Base-by-base conservation (phyloP, 2,888 invertebrate genomes). In the Suillia variegata region DNA sequence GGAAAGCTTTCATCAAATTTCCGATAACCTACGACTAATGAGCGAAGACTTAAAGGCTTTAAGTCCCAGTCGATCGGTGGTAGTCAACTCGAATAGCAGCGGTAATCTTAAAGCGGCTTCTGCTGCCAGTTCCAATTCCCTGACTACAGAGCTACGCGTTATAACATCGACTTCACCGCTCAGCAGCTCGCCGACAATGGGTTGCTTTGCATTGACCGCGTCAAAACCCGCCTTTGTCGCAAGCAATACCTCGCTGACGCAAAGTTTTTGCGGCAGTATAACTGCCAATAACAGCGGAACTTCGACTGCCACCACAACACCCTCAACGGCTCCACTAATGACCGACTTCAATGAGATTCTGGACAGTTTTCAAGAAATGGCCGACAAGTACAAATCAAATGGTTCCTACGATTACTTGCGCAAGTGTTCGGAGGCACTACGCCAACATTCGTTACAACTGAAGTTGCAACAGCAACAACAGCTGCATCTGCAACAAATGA, bases 331-430 rank as follows among this genome's bases (percentile, higher is more conserved):
- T 1, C 76, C 77, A 0, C 69, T 73, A 42, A 68, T 75, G 60
- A 76, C 76, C 18, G 81, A 82, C 62, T 81, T 81, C 54, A 81
- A 82, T 68, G 80, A 81, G 67, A 82, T 82, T 15, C 59, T 82
- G 56, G 82, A 82, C 57, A 81, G 82, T 61, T 82, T 82, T 61
- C 80, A 82, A 62, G 79, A 78, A 66, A 76, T 82, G 77, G 81
- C 81, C 56, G 80, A 81, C 55, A 79, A 78, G 70, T 80, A 80
- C 69, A 81, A 81, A 74, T 75, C 80, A 59, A 78, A 76, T 69
- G 80, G 80, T 72, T 81, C 82, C 69, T 75, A 81, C 56, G 82
- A 82, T 54, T 82, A 81, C 66, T 72, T 82, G 61, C 80, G 80
- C 56, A 82, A 81, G 62, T 82, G 82, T 56, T 82, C 82, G 2